A percentile compares a stretch with the other conserved stretches of the same genome.
Evolutionary conservation across 1,140 invertebrate genomes (phyloP).

Genomic region (Druon quercuslanigerum): DNA sequence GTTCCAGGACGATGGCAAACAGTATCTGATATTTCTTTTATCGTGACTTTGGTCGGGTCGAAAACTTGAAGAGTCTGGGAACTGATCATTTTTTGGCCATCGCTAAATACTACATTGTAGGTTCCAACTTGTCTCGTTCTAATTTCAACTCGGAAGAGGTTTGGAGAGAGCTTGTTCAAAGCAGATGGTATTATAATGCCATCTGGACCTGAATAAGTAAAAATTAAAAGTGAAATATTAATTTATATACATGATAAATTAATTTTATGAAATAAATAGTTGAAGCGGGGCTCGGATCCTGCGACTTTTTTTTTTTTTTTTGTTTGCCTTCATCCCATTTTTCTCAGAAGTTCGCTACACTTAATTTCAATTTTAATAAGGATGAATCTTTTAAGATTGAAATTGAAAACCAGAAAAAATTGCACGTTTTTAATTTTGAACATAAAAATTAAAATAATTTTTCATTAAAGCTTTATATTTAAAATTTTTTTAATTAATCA

Average conservation of each 20-base stretch:
- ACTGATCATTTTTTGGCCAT: conserved; percentile 76
- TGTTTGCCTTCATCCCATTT: too few species aligned
- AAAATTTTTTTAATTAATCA: too few species aligned
- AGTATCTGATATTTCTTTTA: conserved; percentile 87
- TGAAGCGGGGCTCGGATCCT: too few species aligned
- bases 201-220: conserved; percentile 75
- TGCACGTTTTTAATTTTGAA: too few species aligned
- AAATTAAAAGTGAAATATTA: conserved; percentile 26
- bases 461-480: too few species aligned
- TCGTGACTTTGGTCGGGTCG: conserved; percentile 88
- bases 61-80: conserved; percentile 88
- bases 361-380: too few species aligned
- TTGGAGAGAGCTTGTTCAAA: conserved; percentile 73
- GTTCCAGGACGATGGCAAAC: conserved; percentile 89
- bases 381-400: too few species aligned
- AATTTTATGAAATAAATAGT: conserved; percentile 3
- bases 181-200: conserved; percentile 76
- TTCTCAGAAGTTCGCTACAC: too few species aligned
- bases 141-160: conserved; percentile 75
- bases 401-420: too few species aligned
- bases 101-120: conserved; percentile 78
- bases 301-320: too few species aligned
- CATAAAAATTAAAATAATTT: too few species aligned
- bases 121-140: conserved; percentile 79
- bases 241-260: neutral